Evolutionary conservation across 2,113 vertebrate species (phyloP).

Genomic region (Mustela lutreola): DNA sequence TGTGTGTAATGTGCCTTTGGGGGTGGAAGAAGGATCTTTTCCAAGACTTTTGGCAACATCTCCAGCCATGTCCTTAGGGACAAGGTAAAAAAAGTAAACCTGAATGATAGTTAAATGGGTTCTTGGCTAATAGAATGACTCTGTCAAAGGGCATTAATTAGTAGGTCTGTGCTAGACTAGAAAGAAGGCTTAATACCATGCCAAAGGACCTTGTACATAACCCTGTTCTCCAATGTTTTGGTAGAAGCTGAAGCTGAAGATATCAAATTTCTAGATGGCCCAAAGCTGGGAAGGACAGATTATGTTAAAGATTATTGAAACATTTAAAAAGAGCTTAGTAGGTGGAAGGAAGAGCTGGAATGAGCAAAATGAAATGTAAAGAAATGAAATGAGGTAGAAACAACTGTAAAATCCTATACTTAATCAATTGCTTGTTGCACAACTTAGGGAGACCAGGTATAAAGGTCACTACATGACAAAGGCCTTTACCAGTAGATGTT

Average conservation of each 20-base stretch:
- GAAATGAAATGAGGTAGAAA: background rate
- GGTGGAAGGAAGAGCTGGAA: background rate
- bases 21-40: background rate
- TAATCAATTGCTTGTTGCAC: too few species aligned
- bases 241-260: background rate
- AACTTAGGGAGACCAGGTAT: background rate
- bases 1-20: background rate
- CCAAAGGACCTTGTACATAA: background rate
- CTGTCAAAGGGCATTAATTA: background rate
- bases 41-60: background rate
- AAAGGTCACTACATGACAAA: background rate
- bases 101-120: background rate
- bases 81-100: background rate
- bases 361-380: conserved; percentile 7
- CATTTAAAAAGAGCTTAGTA: background rate
- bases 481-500: background rate
- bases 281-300: background rate
- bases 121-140: background rate
- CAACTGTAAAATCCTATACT: background rate
- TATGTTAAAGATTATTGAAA: background rate
- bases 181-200: background rate
- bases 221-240: background rate
- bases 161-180: background rate
- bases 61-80: background rate
- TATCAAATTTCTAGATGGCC: background rate